A percentile compares a stretch with the other conserved stretches of the same genome.
Conservation (phyloP, 2,888 invertebrate species). For the Volucella bombylans region DNA sequence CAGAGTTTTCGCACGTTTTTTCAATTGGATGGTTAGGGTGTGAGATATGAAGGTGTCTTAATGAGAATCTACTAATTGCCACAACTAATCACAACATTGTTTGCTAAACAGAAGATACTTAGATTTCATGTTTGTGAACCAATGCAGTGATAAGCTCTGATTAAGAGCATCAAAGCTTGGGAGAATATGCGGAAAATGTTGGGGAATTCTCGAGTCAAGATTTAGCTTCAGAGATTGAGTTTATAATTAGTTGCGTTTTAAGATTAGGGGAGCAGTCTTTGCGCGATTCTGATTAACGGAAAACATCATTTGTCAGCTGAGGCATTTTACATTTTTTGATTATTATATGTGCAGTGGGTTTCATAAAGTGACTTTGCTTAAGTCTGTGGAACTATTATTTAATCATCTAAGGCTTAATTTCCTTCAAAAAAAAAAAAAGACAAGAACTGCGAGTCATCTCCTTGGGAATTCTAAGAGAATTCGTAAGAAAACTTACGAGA, state of each 20-base stretch:
- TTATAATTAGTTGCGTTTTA: neutral
- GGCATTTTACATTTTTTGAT: too few species aligned
- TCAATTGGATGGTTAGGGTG: slow-evolving; percentile 25
- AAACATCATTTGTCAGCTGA: too few species aligned
- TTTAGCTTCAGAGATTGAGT: neutral
- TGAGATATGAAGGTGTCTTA: slow-evolving; percentile 24
- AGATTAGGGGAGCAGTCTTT: neutral
- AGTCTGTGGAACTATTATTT: too few species aligned
- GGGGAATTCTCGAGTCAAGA: neutral
- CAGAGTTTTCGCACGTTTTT: slow-evolving; percentile 54
- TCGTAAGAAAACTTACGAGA: too few species aligned
- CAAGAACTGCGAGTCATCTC: too few species aligned
- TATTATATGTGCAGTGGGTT: too few species aligned
- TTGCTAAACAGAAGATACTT: slow-evolving; percentile 3
- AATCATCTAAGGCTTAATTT: too few species aligned
- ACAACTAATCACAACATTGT: slow-evolving; percentile 45
- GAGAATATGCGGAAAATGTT: slow-evolving; percentile 2
- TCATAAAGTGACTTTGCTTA: too few species aligned
- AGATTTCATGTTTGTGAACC: neutral
- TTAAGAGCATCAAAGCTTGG: slow-evolving; percentile 30
- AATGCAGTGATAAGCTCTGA: slow-evolving; percentile 42
- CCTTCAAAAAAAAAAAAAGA: too few species aligned
- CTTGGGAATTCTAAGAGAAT: too few species aligned
- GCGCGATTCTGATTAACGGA: too few species aligned
- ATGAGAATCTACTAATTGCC: slow-evolving; percentile 44